These are phyloP conservation scores for Solenodon paradoxus DNA, from an alignment of 2,113 vertebrate species.

Conservation along the genomic window DNA sequence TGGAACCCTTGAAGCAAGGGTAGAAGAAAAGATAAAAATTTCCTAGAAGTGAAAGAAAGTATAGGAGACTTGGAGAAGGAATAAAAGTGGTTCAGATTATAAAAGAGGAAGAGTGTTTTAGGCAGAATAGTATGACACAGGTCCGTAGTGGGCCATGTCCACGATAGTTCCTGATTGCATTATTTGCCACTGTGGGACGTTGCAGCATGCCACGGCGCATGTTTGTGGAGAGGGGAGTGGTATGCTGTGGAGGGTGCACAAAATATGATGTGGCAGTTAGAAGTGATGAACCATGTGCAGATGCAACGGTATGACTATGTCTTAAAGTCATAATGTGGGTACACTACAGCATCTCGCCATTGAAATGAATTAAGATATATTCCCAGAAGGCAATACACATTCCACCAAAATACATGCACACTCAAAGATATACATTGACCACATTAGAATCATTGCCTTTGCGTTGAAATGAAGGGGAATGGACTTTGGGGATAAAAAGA, in stretches of 20 bases:
- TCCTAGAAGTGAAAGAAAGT: neutral
- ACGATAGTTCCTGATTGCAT: neutral
- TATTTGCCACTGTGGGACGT: neutral
- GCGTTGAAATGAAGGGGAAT: neutral
- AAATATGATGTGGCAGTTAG: neutral
- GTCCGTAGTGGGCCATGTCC: neutral
- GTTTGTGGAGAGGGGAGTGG: neutral
- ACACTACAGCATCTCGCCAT: neutral
- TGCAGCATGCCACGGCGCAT: neutral
- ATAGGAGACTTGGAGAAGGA: neutral
- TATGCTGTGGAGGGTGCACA: neutral
- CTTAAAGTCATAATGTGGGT: neutral
- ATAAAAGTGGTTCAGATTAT: neutral
- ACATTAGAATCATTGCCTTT: neutral
- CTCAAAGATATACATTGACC: neutral
- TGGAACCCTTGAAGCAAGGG: neutral
- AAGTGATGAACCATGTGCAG: neutral
- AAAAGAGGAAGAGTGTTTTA: neutral
- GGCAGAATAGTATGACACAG: neutral
- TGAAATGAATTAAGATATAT: constrained; percentile 13
- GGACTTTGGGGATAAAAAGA: neutral
- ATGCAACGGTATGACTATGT: neutral
- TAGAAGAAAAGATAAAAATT: neutral
- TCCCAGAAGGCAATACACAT: neutral
- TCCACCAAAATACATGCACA: neutral